Conservation (phyloP, 2,888 invertebrate species). For the Drosophila hamatofila region DNA sequence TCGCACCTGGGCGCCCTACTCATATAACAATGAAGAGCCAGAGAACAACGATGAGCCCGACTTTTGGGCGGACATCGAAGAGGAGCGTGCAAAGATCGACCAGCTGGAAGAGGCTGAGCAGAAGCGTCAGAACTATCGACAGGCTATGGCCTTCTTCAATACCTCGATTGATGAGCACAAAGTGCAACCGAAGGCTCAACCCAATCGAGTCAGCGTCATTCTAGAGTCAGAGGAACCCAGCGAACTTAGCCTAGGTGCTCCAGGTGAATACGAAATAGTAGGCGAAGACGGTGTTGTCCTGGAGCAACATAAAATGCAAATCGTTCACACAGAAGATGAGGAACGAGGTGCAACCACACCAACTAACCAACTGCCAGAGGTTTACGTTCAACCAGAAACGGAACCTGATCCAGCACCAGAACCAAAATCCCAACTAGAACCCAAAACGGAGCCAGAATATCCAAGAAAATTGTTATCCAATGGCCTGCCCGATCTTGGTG, state of each 20-base stretch:
- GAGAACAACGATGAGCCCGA: constrained; percentile 57
- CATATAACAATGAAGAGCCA: constrained; percentile 1
- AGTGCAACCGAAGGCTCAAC: constrained; percentile 38
- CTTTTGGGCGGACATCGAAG: constrained; percentile 72
- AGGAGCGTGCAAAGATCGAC: constrained; percentile 47
- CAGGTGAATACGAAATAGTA: constrained; percentile 61
- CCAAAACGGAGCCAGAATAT: background rate
- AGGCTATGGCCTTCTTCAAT: constrained; percentile 84
- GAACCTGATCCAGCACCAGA: constrained; percentile 43
- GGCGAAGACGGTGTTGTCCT: constrained; percentile 50
- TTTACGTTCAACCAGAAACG: constrained; percentile 61
- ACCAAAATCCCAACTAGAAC: constrained; percentile 49
- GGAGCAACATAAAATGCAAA: constrained; percentile 27
- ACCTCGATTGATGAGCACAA: constrained; percentile 82
- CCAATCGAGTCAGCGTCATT: constrained; percentile 55
- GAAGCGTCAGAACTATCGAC: constrained; percentile 82
- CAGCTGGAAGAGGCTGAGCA: constrained; percentile 77
- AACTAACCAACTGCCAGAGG: constrained; percentile 70
- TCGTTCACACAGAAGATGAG: constrained; percentile 41
- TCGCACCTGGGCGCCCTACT: constrained; percentile 57
- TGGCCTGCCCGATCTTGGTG: constrained; percentile 74
- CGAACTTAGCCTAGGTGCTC: constrained; percentile 48
- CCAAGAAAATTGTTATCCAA: constrained; percentile 55
- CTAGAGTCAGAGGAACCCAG: constrained; percentile 48
- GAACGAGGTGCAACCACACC: constrained; percentile 68